Evolutionary conservation across 2,113 vertebrate genomes (phyloP), one percentile per base, ranked within the genome.

Genomic region (Crotalus helleri): DNA sequence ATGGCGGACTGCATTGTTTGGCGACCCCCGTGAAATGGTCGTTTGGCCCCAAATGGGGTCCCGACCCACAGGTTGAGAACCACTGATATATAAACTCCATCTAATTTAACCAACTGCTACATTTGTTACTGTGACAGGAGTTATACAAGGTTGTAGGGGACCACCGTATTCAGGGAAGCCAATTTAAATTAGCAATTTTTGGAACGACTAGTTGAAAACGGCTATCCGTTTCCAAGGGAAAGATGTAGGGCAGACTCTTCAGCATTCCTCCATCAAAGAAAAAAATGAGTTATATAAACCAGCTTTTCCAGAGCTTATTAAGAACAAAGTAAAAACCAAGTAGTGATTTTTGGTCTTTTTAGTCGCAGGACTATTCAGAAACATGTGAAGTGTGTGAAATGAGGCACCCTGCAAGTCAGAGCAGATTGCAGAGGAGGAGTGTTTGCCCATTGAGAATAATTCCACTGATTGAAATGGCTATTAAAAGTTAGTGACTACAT

Each of bases 401-500:
- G 69, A n/a, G 0, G 87, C 64, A 44, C 90, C 88, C 0, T 13
- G 88, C 81, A 17, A 0, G 26, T 61, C 17, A 44, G 69, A 92
- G 2, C 0, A 26, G 64, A 92, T 90, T 93, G 85, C 57, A 87
- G 87, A 17, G 4, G 69, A 81, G 51, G 90, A 92, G 51, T 15
- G 88, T 95, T 94, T 93, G 92, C 89, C 96, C 2, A 0, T n/a
- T 49, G 94, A 95, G 94, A 96, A 95, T n/a, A 91, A 96, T 92
- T 93, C 94, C 87, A 97, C 97, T 97, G 95, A 98, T 96, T 97
- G 97, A 98, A 98, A 98, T 97, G 97, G 95, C 98, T 95, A 97
- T 97, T 96, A 96, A 94, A 95, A 96, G 93, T 94, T 94, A 64
- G 93, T 44, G 0, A 17, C 95, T 96, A 94, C 90, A 94, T 95